Conservation (phyloP, 2,888 invertebrate genomes). For the Graphium colonna region DNA sequence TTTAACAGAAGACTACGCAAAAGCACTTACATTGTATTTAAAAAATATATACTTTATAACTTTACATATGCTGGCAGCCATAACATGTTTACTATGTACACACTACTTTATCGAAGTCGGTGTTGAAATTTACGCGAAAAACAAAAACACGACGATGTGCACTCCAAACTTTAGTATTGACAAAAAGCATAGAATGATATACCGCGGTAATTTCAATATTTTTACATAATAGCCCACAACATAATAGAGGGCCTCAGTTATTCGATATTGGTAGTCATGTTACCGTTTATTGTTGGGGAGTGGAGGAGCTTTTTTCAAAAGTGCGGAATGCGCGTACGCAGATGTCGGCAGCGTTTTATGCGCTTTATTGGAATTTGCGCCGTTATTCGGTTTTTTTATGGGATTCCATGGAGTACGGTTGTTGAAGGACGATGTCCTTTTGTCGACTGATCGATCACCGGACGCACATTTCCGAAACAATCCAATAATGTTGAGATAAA, state of each 20-base stretch:
- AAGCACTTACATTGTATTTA: too few species aligned
- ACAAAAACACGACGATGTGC: neutral
- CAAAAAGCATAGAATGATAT: conserved; percentile 5
- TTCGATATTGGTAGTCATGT: conserved; percentile 37
- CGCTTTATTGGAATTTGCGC: conserved; percentile 57
- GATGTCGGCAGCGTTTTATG: conserved; percentile 70
- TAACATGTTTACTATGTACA: too few species aligned
- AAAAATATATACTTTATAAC: too few species aligned
- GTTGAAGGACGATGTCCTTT: conserved; percentile 35
- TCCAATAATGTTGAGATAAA: too few species aligned
- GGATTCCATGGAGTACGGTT: conserved; percentile 37
- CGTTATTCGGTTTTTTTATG: conserved; percentile 51
- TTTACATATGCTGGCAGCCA: neutral
- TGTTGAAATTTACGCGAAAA: neutral
- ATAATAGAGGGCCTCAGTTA: conserved; percentile 31
- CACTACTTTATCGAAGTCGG: too few species aligned
- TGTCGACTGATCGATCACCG: too few species aligned
- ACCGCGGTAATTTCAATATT: conserved; percentile 28
- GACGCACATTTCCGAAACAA: too few species aligned
- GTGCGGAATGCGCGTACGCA: conserved; percentile 56
- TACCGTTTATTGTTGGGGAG: conserved; percentile 48
- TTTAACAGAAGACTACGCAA: too few species aligned
- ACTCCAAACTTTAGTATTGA: neutral
- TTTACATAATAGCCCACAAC: conserved; percentile 31
- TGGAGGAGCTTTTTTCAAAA: conserved; percentile 61